Base-by-base conservation (phyloP, 2,797 vertebrate genomes). In the Echiichthys vipera region DNA sequence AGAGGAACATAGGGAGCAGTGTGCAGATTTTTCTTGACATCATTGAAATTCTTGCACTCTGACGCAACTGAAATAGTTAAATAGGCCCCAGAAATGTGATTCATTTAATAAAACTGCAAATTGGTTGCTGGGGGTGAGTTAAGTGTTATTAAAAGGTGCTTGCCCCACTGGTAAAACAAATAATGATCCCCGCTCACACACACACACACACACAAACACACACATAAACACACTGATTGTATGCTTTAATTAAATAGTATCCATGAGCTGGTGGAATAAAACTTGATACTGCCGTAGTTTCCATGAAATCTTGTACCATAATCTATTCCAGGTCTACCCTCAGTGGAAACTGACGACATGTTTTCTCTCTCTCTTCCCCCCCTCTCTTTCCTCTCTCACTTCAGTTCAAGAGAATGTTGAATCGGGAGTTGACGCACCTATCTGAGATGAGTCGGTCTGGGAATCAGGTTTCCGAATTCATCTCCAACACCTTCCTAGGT, bases 341-440 rank as follows among this genome's bases (percentile, higher is more conserved):
- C 22, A 59, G 24, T 84, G 81, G 79, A 86, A 87, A 86, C 88
- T 93, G 84, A 94, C 46, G 27, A 80, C 68, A 78, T 85, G 58
- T 82, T 45, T 66, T 57, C 24, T 49, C 10, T 59, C 67, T 49
- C 53, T 36, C 64, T 6, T 5, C 29, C 39, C 14, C 49, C 2
- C 50, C 37, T 12, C 63, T 39, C 17, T 25, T 37, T 53, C n/a
- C 61, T 71, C 34, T 55, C 55, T 72, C 37, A 84, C 17, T 72
- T 70, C 95, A 99, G 97, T 99, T 99, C 94, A 99, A 99, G 94
- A 97, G 98, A 95, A 99, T 99, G 98, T 94, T 99, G 95, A 99
- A 97, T 93, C 96, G 98, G 91, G 98, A 99, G 93, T 94, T 99
- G 95, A 99, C 98, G 65, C 98, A 99, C 93, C 96, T 99, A 85